Percentiles rank a stretch among this genome's conserved stretches.
Evolutionary conservation across 1,140 invertebrate genomes (phyloP).

Genomic region (Galleria mellonella): DNA sequence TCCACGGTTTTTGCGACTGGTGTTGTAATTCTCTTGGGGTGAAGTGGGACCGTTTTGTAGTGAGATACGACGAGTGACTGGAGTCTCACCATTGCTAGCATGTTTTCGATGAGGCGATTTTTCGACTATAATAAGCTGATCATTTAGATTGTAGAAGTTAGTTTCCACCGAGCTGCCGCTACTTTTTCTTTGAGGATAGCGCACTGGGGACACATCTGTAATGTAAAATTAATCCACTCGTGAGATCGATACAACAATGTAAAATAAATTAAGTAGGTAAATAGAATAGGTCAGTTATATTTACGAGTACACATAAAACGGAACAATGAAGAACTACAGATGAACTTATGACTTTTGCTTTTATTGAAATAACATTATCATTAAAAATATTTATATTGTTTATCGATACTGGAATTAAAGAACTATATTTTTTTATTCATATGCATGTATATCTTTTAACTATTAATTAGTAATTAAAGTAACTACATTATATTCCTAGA

Average conservation of each 20-base stretch:
- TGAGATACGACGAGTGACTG: conserved; percentile 58
- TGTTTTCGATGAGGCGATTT: conserved; percentile 68
- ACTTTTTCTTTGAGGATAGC: conserved; percentile 79
- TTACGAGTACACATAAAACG: not conserved
- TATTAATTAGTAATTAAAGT: no score
- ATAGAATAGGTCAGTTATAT: not conserved
- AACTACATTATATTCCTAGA: no score
- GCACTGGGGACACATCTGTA: conserved; percentile 80
- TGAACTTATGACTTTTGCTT: no score
- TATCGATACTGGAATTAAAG: no score
- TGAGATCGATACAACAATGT: not conserved
- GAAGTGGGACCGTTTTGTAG: conserved; percentile 60
- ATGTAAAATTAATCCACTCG: conserved; percentile 26
- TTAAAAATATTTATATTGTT: no score
- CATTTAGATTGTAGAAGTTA: conserved; percentile 80
- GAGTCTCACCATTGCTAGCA: conserved; percentile 42
- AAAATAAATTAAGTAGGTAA: not conserved
- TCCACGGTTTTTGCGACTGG: conserved; percentile 65
- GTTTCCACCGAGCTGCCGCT: conserved; percentile 80
- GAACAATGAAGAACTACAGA: no score
- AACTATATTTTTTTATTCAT: no score
- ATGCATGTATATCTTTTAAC: no score
- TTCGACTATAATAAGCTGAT: conserved; percentile 75
- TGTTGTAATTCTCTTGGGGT: conserved; percentile 46
- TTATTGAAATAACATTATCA: no score